phyloP scores from a whole-genome alignment of 2,797 vertebrate genomes.

The Falco columbarius region DNA sequence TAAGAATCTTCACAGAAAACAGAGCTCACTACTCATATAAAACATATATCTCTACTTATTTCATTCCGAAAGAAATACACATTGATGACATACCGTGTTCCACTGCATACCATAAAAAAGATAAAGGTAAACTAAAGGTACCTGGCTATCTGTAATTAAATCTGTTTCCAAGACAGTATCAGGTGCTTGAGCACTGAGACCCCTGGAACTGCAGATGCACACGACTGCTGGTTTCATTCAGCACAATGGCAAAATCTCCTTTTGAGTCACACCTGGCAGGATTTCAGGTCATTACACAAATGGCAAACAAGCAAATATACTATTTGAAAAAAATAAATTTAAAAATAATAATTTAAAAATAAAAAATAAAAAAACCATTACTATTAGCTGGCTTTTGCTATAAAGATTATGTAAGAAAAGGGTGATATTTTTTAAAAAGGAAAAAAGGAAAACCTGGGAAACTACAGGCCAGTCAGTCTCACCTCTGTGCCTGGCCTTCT shows the following conservation, averaged over 20 bases:
- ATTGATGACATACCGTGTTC: background rate
- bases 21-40: background rate
- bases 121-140: background rate
- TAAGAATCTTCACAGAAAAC: background rate
- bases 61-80: background rate
- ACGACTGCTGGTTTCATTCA: background rate
- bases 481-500: background rate
- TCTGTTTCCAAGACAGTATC: background rate
- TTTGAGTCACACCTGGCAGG: background rate
- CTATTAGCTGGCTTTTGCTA: background rate
- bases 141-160: background rate
- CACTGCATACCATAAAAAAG: background rate
- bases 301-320: background rate
- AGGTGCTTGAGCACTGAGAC: background rate
- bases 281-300: background rate
- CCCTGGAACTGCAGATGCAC: no score
- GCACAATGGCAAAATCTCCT: background rate
- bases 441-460: background rate
- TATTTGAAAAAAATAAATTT: no score
- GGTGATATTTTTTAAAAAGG: background rate
- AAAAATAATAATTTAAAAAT: no score
- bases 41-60: background rate
- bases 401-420: background rate
- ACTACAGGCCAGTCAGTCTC: background rate
- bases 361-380: background rate